These are phyloP conservation scores for Hypothenemus hampei DNA, from an alignment of 1,140 invertebrate species.

Conservation along the genomic window DNA sequence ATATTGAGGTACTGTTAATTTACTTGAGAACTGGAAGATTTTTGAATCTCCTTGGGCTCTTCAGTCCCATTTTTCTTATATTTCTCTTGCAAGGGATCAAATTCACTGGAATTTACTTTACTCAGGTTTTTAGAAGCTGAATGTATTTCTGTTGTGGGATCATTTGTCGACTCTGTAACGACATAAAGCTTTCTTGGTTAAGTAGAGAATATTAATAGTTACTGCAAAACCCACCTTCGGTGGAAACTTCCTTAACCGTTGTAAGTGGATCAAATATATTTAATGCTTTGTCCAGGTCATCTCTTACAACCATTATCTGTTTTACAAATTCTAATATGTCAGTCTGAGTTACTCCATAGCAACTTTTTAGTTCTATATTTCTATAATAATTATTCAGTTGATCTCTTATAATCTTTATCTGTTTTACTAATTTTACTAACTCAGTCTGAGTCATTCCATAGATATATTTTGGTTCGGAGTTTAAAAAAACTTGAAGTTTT, in stretches of 20 bases:
- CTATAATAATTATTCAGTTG: constrained; percentile 45
- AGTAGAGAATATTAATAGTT: too few species aligned
- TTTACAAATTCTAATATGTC: too few species aligned
- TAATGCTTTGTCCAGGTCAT: too few species aligned
- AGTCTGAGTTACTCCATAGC: too few species aligned
- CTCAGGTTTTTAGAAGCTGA: constrained; percentile 29
- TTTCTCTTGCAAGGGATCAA: constrained; percentile 45
- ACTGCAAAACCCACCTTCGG: too few species aligned
- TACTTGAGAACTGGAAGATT: constrained; percentile 34
- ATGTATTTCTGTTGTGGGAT: constrained; percentile 19
- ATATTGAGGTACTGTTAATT: not conserved
- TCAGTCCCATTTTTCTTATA: constrained; percentile 34
- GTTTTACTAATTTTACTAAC: constrained; percentile 50
- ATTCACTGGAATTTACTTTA: constrained; percentile 45
- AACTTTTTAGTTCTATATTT: too few species aligned
- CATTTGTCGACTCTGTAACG: constrained; percentile 8
- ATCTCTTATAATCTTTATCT: constrained; percentile 57
- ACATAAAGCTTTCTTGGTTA: too few species aligned
- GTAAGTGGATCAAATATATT: too few species aligned
- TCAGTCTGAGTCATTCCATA: constrained; percentile 38
- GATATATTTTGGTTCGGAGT: constrained; percentile 39
- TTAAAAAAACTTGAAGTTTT: constrained; percentile 59
- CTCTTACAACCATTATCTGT: too few species aligned
- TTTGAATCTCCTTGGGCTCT: constrained; percentile 32
- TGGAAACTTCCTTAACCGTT: too few species aligned